These are phyloP conservation scores for Prosopocoilus inquinatus DNA, from an alignment of 2,888 invertebrate genomes.

Conservation along the genomic window DNA sequence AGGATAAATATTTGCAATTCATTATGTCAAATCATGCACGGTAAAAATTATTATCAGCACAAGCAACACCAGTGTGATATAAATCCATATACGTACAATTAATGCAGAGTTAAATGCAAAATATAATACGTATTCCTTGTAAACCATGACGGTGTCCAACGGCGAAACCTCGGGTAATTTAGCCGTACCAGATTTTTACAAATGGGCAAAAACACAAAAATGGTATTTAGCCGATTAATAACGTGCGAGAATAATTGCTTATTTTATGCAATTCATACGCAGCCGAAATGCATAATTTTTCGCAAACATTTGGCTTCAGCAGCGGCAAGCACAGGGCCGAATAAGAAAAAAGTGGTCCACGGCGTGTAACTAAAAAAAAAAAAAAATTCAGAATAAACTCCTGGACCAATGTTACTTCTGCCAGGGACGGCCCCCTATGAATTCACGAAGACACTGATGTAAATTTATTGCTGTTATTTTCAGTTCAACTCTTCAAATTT, in stretches of 20 bases:
- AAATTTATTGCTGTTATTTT: conserved; percentile 42
- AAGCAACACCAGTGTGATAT: background rate
- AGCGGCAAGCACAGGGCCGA: conserved; percentile 10
- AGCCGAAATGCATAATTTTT: conserved; percentile 6
- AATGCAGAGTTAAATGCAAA: background rate
- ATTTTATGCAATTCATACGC: conserved; percentile 14
- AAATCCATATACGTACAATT: background rate
- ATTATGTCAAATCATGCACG: no score
- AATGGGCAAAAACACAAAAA: conserved; percentile 28
- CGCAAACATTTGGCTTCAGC: conserved; percentile 5
- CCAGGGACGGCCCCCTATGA: conserved; percentile 41
- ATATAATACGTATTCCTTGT: conserved; percentile 13
- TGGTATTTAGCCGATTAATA: conserved; percentile 27
- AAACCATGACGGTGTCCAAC: conserved; percentile 21
- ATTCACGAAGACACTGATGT: conserved; percentile 40
- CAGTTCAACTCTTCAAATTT: conserved; percentile 39
- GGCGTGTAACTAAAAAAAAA: conserved; percentile 4
- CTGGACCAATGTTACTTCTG: conserved; percentile 33
- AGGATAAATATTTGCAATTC: no score
- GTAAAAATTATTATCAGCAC: background rate
- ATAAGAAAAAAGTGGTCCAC: conserved; percentile 10
- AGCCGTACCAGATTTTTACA: conserved; percentile 27
- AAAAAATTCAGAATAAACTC: conserved; percentile 8
- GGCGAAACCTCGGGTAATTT: conserved; percentile 27
- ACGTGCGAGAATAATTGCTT: conserved; percentile 19